Percentiles rank a stretch among this genome's conserved stretches.
phyloP scores from a whole-genome alignment of 2,797 vertebrate species.

The Cetoscarus ocellatus region DNA sequence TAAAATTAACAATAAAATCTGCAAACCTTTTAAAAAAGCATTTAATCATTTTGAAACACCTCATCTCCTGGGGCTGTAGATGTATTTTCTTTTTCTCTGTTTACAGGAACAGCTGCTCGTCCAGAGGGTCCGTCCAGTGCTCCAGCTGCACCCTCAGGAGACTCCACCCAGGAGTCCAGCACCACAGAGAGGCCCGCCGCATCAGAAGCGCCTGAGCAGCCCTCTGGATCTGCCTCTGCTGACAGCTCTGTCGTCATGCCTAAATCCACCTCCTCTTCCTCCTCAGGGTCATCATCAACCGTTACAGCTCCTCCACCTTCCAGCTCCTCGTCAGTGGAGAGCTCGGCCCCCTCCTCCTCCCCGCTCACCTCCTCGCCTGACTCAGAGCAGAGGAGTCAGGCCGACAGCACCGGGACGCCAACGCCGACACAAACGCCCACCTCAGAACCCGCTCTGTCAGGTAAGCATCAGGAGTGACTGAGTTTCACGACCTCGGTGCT shows the following conservation, averaged over 20 bases:
- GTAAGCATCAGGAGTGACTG: slow-evolving; percentile 48
- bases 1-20: no score
- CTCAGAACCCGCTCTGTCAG: slow-evolving; percentile 79
- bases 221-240: slow-evolving; percentile 39
- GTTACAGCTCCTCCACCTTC: slow-evolving; percentile 85
- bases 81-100: not conserved
- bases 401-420: slow-evolving; percentile 60
- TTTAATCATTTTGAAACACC: no score
- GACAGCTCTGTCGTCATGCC: slow-evolving; percentile 39
- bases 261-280: slow-evolving; percentile 76
- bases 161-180: slow-evolving; percentile 71
- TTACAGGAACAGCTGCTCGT: slow-evolving; percentile 86
- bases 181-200: slow-evolving; percentile 80
- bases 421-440: slow-evolving; percentile 51
- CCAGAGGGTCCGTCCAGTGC: slow-evolving; percentile 78
- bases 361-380: slow-evolving; percentile 86
- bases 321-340: slow-evolving; percentile 84
- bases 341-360: slow-evolving; percentile 79
- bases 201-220: slow-evolving; percentile 71
- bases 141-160: slow-evolving; percentile 72
- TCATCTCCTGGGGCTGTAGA: no score
- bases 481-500: not conserved
- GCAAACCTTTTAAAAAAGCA: no score
- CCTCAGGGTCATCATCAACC: slow-evolving; percentile 85
- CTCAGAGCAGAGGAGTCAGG: slow-evolving; percentile 85